Percentiles rank a stretch among this genome's conserved stretches.
Evolutionary conservation across 2,797 vertebrate species (phyloP).

Genomic region (Arnoldichthys spilopterus): DNA sequence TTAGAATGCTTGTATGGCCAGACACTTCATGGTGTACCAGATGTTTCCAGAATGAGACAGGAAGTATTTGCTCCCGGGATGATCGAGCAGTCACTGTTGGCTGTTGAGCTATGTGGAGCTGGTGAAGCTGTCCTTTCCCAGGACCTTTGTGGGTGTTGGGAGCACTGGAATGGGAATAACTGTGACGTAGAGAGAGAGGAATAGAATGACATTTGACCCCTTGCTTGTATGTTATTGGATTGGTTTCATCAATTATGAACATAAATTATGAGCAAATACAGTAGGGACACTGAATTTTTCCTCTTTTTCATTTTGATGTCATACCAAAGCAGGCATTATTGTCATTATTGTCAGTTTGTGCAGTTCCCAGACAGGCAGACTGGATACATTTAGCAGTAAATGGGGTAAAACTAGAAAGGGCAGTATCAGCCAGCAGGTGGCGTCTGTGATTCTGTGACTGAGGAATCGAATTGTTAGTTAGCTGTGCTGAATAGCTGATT

Average conservation of each 20-base stretch:
- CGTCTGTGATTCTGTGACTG: constrained; percentile 9
- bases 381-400: neutral
- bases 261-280: neutral
- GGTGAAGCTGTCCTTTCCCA: constrained; percentile 75
- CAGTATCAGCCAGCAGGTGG: constrained; percentile 43
- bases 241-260: neutral
- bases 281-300: neutral
- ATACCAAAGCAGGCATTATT: neutral
- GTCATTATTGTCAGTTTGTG: neutral
- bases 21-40: constrained; percentile 11
- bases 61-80: constrained; percentile 48
- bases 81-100: constrained; percentile 44
- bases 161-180: constrained; percentile 60
- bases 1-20: constrained; percentile 23
- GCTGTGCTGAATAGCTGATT: neutral
- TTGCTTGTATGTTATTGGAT: constrained; percentile 11
- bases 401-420: neutral
- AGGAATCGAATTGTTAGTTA: neutral
- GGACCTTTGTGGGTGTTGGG: constrained; percentile 66
- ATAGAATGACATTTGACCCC: constrained; percentile 42
- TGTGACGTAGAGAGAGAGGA: constrained; percentile 57
- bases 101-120: constrained; percentile 57
- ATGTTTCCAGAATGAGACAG: constrained; percentile 41
- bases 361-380: neutral
- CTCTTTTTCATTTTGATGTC: neutral